Conservation (phyloP, 1,140 invertebrate genomes). For the Lepidurus couesii region DNA sequence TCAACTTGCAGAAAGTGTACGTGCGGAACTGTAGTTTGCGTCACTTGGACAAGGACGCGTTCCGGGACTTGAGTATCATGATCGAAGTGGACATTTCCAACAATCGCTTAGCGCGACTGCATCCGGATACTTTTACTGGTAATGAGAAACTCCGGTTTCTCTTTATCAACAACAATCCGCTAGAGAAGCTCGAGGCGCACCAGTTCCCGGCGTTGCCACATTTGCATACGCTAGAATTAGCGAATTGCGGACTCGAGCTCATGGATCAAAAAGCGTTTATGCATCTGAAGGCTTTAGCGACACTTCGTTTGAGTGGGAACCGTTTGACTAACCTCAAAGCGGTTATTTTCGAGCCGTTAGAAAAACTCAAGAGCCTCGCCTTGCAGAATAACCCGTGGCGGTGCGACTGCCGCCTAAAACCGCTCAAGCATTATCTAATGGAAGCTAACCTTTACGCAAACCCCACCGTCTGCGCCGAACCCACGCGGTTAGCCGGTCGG, state of each 20-base stretch:
- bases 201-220: conserved; percentile 67
- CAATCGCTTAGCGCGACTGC: conserved; percentile 60
- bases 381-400: conserved; percentile 82
- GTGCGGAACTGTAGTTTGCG: conserved; percentile 64
- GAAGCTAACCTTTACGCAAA: conserved; percentile 62
- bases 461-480: conserved; percentile 57
- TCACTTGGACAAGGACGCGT: conserved; percentile 71
- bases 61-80: conserved; percentile 76
- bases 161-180: conserved; percentile 62
- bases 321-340: conserved; percentile 58
- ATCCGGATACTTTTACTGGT: conserved; percentile 65
- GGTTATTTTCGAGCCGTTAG: conserved; percentile 59
- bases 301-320: conserved; percentile 63
- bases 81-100: conserved; percentile 77
- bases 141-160: conserved; percentile 64
- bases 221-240: conserved; percentile 64
- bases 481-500: conserved; percentile 52
- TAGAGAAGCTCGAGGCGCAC: conserved; percentile 54
- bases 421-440: conserved; percentile 73
- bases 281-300: conserved; percentile 59
- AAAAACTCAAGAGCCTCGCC: conserved; percentile 65
- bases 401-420: conserved; percentile 76
- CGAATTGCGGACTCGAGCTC: conserved; percentile 63
- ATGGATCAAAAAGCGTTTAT: conserved; percentile 66
- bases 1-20: conserved; percentile 78